Evolutionary conservation across 1,140 invertebrate genomes (phyloP), one percentile per base, ranked within the genome.

Genomic region (Reticulitermes speratus): DNA sequence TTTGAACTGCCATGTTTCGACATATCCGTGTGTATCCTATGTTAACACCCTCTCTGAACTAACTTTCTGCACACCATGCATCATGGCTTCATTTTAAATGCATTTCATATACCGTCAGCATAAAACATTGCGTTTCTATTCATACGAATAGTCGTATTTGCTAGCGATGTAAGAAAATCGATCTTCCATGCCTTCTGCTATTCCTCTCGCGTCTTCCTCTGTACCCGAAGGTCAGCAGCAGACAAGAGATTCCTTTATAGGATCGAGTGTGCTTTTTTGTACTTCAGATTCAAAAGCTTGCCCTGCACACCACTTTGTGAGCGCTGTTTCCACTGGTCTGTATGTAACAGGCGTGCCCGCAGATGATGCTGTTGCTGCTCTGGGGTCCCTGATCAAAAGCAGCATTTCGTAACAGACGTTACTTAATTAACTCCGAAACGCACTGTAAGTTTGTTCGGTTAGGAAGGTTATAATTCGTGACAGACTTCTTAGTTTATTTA

Each of bases 221-320:
- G 52, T 55, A 55, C 65, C 65, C 65, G 65, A 75, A 75, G 65
- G 65, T 75, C 65, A 75, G 65, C 25, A 75, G 65, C 25, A 75
- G n/a, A 75, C 65, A 75, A 75, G 65, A 75, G 65, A 30, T 75
- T 16, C 65, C n/a, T 75, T 75, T 75, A 75, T 75, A 75, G 65
- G 65, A 75, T 75, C 65, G 65, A 75, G 65, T 75, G 65, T 16
- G n/a, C 65, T 75, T 75, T 65, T 75, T 75, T 75, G 65, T 75
- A 12, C 65, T 75, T 75, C 25, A 75, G 65, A 75, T 30, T 75
- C 65, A 75, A 75, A 75, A 75, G 65, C 65, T 75, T 2, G 8
- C n/a, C 25, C n/a, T n/a, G 65, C 65, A 21, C 21, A 23, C 21
- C 59, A n/a, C 25, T 30, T 8, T 30, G 65, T 14, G 65, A n/a